Base-by-base conservation (phyloP, 2,113 vertebrate species). In the cat (Felis catus) region DNA sequence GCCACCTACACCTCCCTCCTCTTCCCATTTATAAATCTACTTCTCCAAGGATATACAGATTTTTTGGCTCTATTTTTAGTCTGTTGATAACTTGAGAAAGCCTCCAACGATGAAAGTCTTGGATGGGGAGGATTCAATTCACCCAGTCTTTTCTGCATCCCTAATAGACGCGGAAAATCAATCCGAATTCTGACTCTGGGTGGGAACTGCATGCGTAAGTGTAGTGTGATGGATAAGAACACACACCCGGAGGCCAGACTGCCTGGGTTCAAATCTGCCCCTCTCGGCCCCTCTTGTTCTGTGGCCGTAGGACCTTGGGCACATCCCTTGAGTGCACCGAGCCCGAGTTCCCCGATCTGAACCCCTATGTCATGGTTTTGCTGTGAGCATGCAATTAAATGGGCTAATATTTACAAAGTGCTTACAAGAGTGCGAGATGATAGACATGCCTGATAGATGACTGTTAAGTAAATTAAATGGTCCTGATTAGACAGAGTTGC, bases 61-160 rank as follows among this genome's bases (percentile, higher is more conserved):
- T 61, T 68, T 89, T 80, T 73, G 48, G 63, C 19, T 73, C 5
- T 87, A n/a, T 29, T 89, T 87, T 92, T 82, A 83, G 70, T 65
- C 63, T 74, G 29, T 89, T 84, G 83, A 39, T 97, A 80, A 84
- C 51, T 96, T 66, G 79, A 95, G 85, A 92, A 96, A 66, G 12
- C 27, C 36, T 78, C 74, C 63, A 73, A 76, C 45, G 53, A 87
- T 73, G 78, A 73, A 39, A 58, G 53, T 89, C 79, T 70, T 87
- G 19, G 79, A n/a, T 53, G 51, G 18, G 18, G 51, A 65, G 41
- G 61, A 85, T 36, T 89, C 21, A n/a, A 0, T 92, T 83, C 83
- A 79, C 86, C 65, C 23, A 12, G 96, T 94, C 65, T 94, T 97
- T 80, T 61, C 48, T 41, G 84, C 94, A 63, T 71, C 48, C 33